A percentile compares a stretch with the other conserved stretches of the same genome.
Evolutionary conservation across 2,797 vertebrate species (phyloP).

Genomic region (Notolabrus celidotus): DNA sequence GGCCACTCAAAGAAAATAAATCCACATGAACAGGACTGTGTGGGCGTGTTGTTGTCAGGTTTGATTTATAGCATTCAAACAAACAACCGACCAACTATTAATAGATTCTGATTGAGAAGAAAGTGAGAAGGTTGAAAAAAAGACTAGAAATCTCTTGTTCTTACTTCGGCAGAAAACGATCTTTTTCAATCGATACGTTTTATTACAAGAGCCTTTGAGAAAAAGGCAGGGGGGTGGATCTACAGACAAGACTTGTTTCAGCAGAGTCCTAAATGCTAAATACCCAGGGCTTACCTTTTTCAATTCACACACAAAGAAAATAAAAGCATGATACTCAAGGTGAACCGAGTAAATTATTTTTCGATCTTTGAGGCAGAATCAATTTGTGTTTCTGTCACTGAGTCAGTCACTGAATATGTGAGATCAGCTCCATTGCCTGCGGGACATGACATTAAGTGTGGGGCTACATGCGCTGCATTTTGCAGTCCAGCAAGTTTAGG

Average conservation of each 20-base stretch:
- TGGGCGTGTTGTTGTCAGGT: too few species aligned
- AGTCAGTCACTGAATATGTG: constrained; percentile 43
- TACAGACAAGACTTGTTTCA: background rate
- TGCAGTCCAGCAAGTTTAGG: constrained; percentile 39
- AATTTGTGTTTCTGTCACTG: constrained; percentile 20
- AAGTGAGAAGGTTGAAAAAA: too few species aligned
- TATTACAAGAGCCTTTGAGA: background rate
- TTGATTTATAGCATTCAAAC: too few species aligned
- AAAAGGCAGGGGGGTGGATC: background rate
- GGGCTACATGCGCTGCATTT: constrained; percentile 31
- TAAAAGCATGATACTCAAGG: constrained; percentile 7
- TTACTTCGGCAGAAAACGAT: background rate
- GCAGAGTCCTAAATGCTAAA: background rate
- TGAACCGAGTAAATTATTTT: constrained; percentile 7
- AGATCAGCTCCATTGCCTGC: constrained; percentile 25
- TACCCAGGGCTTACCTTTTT: background rate
- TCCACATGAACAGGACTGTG: too few species aligned
- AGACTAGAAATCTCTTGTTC: background rate
- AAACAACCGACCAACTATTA: background rate
- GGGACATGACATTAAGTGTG: constrained; percentile 30
- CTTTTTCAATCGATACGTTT: background rate
- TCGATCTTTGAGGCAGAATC: constrained; percentile 25
- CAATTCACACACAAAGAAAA: constrained; percentile 13
- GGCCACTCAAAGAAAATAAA: background rate
- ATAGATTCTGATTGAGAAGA: background rate